phyloP scores from a whole-genome alignment of 2,113 vertebrate species.

The Barbus barbus region DNA sequence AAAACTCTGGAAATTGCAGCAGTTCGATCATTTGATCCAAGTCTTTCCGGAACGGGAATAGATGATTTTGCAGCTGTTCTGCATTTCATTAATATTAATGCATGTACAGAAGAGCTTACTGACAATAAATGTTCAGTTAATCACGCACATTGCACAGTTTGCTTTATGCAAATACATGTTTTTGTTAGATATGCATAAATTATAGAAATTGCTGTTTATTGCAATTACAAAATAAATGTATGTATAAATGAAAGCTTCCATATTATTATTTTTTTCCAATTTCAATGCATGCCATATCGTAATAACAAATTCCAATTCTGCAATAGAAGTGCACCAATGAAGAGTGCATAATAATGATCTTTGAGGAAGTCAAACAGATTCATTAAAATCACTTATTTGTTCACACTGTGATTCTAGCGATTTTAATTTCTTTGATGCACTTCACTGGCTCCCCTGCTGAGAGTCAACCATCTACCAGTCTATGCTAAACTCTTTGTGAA shows the following conservation, averaged over 20 bases:
- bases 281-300: not conserved
- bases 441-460: slow-evolving; percentile 24
- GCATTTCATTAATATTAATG: too few relatives aligned
- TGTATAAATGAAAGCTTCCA: not conserved
- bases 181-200: not conserved
- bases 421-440: slow-evolving; percentile 45
- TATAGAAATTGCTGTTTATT: not conserved
- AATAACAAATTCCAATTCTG: not conserved
- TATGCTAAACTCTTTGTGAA: slow-evolving; percentile 46
- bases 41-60: not conserved
- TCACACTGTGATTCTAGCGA: slow-evolving; percentile 16
- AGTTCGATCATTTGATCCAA: not conserved
- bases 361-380: not conserved
- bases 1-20: not conserved
- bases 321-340: not conserved
- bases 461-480: slow-evolving; percentile 24
- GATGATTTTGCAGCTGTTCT: not conserved
- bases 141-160: not conserved
- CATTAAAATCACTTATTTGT: not conserved
- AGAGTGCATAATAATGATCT: slow-evolving; percentile 15
- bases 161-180: not conserved
- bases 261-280: not conserved
- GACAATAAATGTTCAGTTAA: not conserved
- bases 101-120: too few relatives aligned
- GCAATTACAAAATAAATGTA: not conserved